Conservation (phyloP, 1,140 invertebrate species). For the Archivesica marissinica region DNA sequence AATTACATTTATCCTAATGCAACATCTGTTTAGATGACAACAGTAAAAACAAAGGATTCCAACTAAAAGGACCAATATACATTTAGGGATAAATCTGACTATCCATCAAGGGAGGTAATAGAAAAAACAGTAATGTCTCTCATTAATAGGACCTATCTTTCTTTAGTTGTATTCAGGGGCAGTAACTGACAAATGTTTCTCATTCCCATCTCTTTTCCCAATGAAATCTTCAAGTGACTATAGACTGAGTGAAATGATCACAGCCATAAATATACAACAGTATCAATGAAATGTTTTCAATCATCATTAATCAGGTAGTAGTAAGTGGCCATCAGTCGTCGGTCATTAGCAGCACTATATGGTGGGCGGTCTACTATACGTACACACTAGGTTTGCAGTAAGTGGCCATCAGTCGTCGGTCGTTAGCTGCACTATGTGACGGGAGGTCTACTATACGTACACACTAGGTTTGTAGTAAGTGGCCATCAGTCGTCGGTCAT, state of each 20-base stretch:
- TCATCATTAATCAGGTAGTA: conserved; percentile 18
- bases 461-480: neutral
- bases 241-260: neutral
- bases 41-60: too few relatives aligned
- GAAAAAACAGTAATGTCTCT: neutral
- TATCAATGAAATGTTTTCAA: neutral
- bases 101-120: too few relatives aligned
- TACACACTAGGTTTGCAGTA: neutral
- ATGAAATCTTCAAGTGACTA: neutral
- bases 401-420: neutral
- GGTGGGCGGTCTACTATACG: neutral
- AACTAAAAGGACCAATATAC: too few relatives aligned
- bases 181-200: neutral
- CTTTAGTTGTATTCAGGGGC: neutral
- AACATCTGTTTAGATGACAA: too few relatives aligned
- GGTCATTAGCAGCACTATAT: neutral
- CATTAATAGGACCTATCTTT: neutral
- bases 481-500: too few relatives aligned
- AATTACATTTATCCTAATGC: too few relatives aligned
- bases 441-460: neutral
- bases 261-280: neutral
- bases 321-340: neutral
- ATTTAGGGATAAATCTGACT: too few relatives aligned
- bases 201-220: neutral
- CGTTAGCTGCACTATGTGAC: neutral